Evolutionary conservation across 1,140 invertebrate species (phyloP).

Genomic region (Cydia amplana): DNA sequence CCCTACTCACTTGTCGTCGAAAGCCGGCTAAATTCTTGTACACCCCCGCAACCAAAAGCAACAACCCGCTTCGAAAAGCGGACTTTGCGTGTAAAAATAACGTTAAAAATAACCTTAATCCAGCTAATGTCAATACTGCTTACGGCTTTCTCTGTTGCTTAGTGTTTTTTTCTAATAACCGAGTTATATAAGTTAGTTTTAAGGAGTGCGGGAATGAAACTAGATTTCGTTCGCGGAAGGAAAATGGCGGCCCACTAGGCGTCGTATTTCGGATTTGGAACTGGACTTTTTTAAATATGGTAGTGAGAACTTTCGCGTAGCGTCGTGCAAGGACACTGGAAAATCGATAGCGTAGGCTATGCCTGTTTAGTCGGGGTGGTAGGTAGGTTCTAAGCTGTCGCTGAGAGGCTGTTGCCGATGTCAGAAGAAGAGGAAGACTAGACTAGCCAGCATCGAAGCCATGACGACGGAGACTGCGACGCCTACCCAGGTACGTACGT

Average conservation of each 20-base stretch:
- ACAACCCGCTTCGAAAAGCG: conserved; percentile 60
- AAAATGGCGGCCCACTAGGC: conserved; percentile 59
- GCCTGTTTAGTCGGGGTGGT: conserved; percentile 46
- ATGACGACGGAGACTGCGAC: conserved; percentile 75
- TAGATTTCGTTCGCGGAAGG: conserved; percentile 39
- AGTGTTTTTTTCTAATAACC: conserved; percentile 54
- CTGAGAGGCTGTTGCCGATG: conserved; percentile 61
- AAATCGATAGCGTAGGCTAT: conserved; percentile 63
- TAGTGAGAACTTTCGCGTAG: conserved; percentile 26
- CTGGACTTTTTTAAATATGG: conserved; percentile 11
- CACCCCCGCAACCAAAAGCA: conserved; percentile 67
- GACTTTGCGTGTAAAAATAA: conserved; percentile 48
- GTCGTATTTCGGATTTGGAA: neutral
- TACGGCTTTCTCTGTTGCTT: conserved; percentile 67
- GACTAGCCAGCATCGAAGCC: conserved; percentile 51
- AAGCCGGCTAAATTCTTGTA: conserved; percentile 72
- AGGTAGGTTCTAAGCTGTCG: conserved; percentile 50
- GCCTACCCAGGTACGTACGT: conserved; percentile 65
- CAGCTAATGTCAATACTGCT: conserved; percentile 50
- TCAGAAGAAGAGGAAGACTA: conserved; percentile 61
- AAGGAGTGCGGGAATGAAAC: conserved; percentile 41
- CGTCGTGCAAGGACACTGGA: conserved; percentile 53
- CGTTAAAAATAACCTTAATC: conserved; percentile 47
- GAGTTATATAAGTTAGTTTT: conserved; percentile 35
- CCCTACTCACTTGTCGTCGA: conserved; percentile 60